These are phyloP conservation scores for Pangasianodon gigas DNA, from an alignment of 2,113 vertebrate genomes.

Conservation along the genomic window DNA sequence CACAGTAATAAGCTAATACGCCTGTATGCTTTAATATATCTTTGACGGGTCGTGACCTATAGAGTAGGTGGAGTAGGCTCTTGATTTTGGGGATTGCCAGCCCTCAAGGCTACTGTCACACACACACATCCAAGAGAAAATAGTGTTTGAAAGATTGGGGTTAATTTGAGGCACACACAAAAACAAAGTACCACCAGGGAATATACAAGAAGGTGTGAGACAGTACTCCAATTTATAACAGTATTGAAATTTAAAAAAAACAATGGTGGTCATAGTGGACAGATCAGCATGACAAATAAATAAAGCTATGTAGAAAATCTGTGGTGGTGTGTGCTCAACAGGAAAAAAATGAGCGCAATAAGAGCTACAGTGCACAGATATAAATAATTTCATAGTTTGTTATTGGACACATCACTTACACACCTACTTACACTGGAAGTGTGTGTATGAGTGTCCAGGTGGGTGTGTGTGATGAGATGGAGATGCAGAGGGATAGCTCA, in stretches of 20 bases:
- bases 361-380: conserved; percentile 41
- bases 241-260: neutral
- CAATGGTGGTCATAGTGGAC: neutral
- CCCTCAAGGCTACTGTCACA: neutral
- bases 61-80: neutral
- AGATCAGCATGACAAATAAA: neutral
- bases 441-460: neutral
- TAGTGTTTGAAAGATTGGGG: neutral
- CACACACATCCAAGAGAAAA: neutral
- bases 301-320: neutral
- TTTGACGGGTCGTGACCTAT: conserved; percentile 8
- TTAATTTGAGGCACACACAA: conserved; percentile 6
- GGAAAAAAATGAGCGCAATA: conserved; percentile 47
- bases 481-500: neutral
- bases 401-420: conserved; percentile 47
- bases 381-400: conserved; percentile 23
- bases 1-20: neutral
- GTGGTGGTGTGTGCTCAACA: neutral
- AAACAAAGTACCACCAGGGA: neutral
- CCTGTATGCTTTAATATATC: neutral
- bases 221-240: neutral
- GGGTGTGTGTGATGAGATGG: conserved; percentile 3
- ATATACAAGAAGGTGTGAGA: neutral
- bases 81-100: neutral
- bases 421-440: neutral